Conservation (phyloP, 2,113 vertebrate species). For the Pachypanchax playfairii region DNA sequence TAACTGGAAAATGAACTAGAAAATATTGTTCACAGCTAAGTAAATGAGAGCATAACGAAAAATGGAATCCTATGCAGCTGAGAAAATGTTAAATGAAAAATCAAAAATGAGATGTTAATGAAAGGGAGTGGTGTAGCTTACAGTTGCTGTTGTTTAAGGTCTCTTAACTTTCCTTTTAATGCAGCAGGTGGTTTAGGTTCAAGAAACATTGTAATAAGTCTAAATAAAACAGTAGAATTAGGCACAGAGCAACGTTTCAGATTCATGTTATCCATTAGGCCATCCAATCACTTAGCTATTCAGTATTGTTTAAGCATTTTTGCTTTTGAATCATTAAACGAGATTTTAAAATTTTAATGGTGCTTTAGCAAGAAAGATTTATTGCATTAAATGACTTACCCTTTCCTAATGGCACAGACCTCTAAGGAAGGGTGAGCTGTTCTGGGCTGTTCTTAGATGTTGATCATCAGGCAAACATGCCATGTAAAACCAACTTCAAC, state of each 20-base stretch:
- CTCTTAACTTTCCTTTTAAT: constrained; percentile 5
- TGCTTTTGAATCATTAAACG: too few relatives aligned
- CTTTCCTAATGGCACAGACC: too few relatives aligned
- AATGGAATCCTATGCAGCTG: background rate
- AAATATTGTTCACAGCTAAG: constrained; percentile 17
- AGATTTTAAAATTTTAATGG: too few relatives aligned
- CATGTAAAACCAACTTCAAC: background rate
- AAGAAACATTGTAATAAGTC: too few relatives aligned
- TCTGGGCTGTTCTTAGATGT: background rate
- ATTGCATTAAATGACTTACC: too few relatives aligned
- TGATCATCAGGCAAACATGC: background rate
- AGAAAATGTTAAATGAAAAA: constrained; percentile 33
- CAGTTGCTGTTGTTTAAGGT: constrained; percentile 5
- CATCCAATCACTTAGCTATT: too few relatives aligned
- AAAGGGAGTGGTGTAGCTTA: constrained; percentile 22
- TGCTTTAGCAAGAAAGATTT: too few relatives aligned
- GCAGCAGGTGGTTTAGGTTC: too few relatives aligned
- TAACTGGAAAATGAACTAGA: constrained; percentile 34
- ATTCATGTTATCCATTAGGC: too few relatives aligned
- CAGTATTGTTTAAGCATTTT: too few relatives aligned
- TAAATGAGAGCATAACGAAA: background rate
- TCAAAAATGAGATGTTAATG: constrained; percentile 30
- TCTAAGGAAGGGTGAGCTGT: too few relatives aligned
- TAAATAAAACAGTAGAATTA: background rate
- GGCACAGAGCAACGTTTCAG: too few relatives aligned